Evolutionary conservation across 2,113 vertebrate genomes (phyloP).

Genomic region (Channa maculata): DNA sequence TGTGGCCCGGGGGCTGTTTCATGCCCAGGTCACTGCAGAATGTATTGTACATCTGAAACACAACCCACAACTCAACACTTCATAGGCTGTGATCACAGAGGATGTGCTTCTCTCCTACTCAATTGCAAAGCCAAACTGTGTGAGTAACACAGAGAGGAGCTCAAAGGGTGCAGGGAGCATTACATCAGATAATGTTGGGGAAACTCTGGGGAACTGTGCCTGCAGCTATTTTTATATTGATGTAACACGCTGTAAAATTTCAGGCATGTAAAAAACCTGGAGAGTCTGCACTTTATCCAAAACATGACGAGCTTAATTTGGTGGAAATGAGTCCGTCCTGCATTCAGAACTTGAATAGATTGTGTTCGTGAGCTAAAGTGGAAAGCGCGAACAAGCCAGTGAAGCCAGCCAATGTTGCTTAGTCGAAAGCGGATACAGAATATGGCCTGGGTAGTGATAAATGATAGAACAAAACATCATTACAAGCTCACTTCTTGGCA

Average conservation of each 20-base stretch:
- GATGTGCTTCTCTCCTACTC: constrained; percentile 27
- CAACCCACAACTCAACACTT: constrained; percentile 32
- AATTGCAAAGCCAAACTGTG: constrained; percentile 26
- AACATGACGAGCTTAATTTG: constrained; percentile 10
- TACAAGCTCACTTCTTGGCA: too few species aligned
- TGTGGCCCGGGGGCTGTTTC: constrained; percentile 13
- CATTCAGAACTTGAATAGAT: not conserved
- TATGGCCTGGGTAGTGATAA: too few species aligned
- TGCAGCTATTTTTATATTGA: constrained; percentile 62
- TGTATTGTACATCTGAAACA: constrained; percentile 7
- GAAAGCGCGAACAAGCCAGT: not conserved
- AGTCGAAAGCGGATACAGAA: not conserved
- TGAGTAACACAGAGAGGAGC: constrained; percentile 19
- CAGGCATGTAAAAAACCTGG: constrained; percentile 38
- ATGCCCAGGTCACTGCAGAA: constrained; percentile 17
- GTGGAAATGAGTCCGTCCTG: not conserved
- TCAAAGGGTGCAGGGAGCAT: constrained; percentile 38
- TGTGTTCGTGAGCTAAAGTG: not conserved
- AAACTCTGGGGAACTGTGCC: constrained; percentile 52
- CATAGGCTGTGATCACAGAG: constrained; percentile 32
- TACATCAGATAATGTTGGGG: constrained; percentile 54
- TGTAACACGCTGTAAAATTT: constrained; percentile 54
- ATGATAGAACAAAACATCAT: too few species aligned
- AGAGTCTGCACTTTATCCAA: constrained; percentile 10
- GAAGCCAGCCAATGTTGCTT: not conserved